A percentile compares a stretch with the other conserved stretches of the same genome.
phyloP scores from a whole-genome alignment of 2,797 vertebrate genomes.

The Mionectes olivaceus region DNA sequence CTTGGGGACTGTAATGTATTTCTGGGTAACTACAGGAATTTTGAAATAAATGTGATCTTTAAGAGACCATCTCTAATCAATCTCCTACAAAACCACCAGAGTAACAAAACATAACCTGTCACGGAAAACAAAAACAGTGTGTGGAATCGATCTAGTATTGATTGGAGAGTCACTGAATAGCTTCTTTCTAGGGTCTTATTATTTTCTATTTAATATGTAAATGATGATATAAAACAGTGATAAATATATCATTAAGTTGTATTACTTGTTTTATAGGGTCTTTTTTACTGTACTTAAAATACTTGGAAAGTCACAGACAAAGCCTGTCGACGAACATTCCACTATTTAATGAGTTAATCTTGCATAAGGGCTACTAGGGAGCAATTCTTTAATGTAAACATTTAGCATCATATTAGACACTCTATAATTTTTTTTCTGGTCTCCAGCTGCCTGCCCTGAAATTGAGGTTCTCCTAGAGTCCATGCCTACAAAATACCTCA shows the following conservation, averaged over 20 bases:
- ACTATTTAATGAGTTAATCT: background rate
- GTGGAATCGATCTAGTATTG: background rate
- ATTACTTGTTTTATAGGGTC: background rate
- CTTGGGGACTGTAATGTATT: slow-evolving; percentile 28
- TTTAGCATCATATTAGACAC: background rate
- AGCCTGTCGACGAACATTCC: background rate
- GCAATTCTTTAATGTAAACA: background rate
- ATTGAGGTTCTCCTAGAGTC: background rate
- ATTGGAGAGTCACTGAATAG: background rate
- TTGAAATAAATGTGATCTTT: slow-evolving; percentile 27
- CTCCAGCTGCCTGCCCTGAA: background rate
- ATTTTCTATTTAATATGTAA: background rate
- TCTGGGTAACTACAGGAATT: slow-evolving; percentile 33
- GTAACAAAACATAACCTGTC: background rate
- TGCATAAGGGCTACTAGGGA: background rate
- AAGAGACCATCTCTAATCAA: background rate
- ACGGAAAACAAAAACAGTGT: background rate
- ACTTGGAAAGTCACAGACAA: background rate
- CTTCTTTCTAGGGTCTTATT: background rate
- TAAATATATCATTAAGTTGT: background rate
- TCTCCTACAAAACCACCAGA: background rate
- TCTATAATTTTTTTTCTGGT: background rate
- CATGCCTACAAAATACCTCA: background rate
- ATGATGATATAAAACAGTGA: accelerated
- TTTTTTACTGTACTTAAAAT: background rate